These are phyloP conservation scores for Ganaspis brasiliensis DNA, from an alignment of 2,888 invertebrate species.

Conservation along the genomic window DNA sequence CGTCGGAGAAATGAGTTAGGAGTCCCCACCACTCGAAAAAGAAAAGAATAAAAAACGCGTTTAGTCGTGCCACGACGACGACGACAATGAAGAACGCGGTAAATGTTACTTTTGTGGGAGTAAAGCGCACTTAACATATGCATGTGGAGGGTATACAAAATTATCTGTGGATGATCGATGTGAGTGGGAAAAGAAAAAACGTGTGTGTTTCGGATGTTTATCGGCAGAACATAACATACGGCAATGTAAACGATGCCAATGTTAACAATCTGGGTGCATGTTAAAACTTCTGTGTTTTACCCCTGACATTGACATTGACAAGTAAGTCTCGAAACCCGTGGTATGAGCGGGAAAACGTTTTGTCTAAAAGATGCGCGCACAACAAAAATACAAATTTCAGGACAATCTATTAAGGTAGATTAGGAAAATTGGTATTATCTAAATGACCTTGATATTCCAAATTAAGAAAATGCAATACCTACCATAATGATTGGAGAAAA, in stretches of 20 bases:
- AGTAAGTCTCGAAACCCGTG: too few species aligned
- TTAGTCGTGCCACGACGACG: neutral
- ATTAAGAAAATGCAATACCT: neutral
- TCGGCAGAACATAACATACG: neutral
- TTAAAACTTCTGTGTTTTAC: too few species aligned
- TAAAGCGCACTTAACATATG: neutral
- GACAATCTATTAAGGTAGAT: slow-evolving; percentile 15
- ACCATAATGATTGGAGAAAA: slow-evolving; percentile 35
- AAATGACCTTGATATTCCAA: neutral
- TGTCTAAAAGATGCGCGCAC: neutral
- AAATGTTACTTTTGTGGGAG: neutral
- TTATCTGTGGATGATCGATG: neutral
- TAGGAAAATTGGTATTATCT: slow-evolving; percentile 1
- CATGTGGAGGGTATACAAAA: neutral
- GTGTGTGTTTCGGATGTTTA: neutral
- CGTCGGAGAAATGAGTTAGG: neutral
- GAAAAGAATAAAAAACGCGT: neutral
- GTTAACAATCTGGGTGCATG: too few species aligned
- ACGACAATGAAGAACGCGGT: neutral
- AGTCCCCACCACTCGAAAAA: neutral
- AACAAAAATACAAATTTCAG: neutral
- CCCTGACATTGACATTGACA: too few species aligned
- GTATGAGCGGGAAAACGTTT: too few species aligned
- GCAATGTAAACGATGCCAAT: neutral
- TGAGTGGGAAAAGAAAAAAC: neutral